These are phyloP conservation scores for Hofmannophila pseudospretella DNA, from an alignment of 2,888 invertebrate genomes.

Conservation along the genomic window DNA sequence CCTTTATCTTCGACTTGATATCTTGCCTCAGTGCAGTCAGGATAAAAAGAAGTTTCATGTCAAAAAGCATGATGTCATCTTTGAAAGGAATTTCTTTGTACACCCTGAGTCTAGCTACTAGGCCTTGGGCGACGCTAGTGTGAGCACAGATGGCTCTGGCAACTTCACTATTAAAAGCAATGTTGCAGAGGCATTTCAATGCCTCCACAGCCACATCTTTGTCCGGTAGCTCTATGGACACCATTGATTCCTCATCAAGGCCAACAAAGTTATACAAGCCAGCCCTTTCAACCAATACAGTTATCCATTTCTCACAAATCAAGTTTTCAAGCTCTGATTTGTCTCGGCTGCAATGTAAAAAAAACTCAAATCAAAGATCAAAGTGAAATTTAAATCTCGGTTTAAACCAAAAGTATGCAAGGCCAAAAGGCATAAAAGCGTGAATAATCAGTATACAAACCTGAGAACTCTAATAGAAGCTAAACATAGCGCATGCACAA, in stretches of 20 bases:
- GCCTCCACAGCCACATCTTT: conserved; percentile 85
- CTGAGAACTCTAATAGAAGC: conserved; percentile 81
- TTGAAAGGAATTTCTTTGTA: conserved; percentile 81
- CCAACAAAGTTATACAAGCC: conserved; percentile 73
- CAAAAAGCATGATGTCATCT: conserved; percentile 88
- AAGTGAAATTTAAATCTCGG: too few relatives aligned
- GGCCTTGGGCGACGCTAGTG: conserved; percentile 82
- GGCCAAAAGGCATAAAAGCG: too few relatives aligned
- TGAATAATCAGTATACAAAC: too few relatives aligned
- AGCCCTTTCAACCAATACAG: conserved; percentile 82
- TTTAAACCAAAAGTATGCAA: too few relatives aligned
- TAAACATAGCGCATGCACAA: conserved; percentile 76
- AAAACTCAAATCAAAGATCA: background rate
- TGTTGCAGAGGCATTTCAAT: conserved; percentile 92
- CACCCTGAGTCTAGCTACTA: conserved; percentile 83
- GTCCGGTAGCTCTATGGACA: conserved; percentile 49
- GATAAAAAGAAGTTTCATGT: conserved; percentile 92
- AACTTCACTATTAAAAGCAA: conserved; percentile 84
- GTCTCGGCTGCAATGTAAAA: conserved; percentile 82
- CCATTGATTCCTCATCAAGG: conserved; percentile 45
- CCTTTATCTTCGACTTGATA: conserved; percentile 80
- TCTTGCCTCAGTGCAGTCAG: conserved; percentile 89
- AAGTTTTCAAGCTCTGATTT: conserved; percentile 83
- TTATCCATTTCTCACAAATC: conserved; percentile 82
- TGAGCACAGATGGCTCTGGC: conserved; percentile 65